A percentile compares a stretch with the other conserved stretches of the same genome.
Evolutionary conservation across 2,797 vertebrate species (phyloP).

Genomic region (Rhinichthys osculus): DNA sequence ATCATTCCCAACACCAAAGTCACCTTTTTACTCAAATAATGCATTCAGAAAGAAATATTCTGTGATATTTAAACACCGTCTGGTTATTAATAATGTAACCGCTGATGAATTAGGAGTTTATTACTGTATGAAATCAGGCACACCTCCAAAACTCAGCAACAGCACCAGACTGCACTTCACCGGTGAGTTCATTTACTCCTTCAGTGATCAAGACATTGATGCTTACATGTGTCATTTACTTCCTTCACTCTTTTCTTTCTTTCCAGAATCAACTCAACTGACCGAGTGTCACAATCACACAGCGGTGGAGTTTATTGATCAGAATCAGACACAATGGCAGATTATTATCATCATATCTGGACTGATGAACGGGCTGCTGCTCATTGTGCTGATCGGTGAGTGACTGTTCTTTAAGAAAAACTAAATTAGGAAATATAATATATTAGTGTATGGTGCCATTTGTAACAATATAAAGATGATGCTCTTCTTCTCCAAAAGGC

Average conservation of each 20-base stretch:
- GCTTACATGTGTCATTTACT: not conserved
- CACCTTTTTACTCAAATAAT: not conserved
- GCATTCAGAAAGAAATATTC: not conserved
- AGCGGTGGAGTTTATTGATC: not conserved
- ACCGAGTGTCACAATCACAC: not conserved
- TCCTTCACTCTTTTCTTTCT: not conserved
- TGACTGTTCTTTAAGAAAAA: not conserved
- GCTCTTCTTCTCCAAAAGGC: not conserved
- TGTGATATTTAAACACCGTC: rapidly evolving
- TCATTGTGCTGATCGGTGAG: not conserved
- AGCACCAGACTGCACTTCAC: not conserved
- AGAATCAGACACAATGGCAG: not conserved
- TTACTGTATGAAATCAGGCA: not conserved
- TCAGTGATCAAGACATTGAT: not conserved
- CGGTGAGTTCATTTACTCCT: not conserved
- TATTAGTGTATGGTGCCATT: not conserved
- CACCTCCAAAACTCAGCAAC: not conserved
- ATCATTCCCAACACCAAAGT: not conserved
- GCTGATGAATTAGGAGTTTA: not conserved
- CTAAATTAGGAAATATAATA: not conserved
- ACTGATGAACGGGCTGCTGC: not conserved
- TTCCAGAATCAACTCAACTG: not conserved
- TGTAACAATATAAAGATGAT: not conserved
- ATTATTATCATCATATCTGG: not conserved
- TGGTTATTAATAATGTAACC: not conserved